Evolutionary conservation across 2,797 vertebrate species (phyloP), one percentile per base, ranked within the genome.

Genomic region (Pipistrellus pipistrellus): DNA sequence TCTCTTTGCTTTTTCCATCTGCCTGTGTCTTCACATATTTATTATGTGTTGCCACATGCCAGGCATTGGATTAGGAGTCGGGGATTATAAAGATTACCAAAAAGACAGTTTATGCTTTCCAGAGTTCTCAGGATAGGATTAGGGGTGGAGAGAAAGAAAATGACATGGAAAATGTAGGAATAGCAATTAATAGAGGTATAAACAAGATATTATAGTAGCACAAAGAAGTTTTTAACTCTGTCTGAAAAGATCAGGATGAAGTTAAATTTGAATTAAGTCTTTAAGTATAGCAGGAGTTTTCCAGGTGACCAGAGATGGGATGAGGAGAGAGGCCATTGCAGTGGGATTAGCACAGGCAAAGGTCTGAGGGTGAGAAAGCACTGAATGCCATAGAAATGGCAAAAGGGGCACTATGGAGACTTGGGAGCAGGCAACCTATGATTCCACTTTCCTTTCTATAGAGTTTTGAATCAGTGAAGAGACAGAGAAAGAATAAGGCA

Each of bases 401-500:
- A 41, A 88, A 27, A 15, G 25, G 41, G 55, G n/a, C 3, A 27
- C 9, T 76, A 1, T n/a, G 35, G 48, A 55, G 17, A 48, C 15
- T 48, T 80, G 64, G 82, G 35, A 3, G 9, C 3, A 84, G 25
- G 38, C 9, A 3, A 20, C 72, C n/a, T 4, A 35, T 5, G 30
- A 8, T 38, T 73, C 20, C 2, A 14, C 17, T 76, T 93, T 55
- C 15, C 30, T 90, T 90, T 17, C 46, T 20, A 27, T n/a, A 57
- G 55, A 89, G 21, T 83, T 85, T 68, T 85, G 51, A 90, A 53
- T 13, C 41, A 53, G n/a, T n/a, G 48, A 78, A 51, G 73, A 91
- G 38, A 73, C 1, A 32, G 35, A 48, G 21, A 86, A 89, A 53
- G n/a, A 88, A 46, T 64, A 55, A 35, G 53, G 25, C 12, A 77